These are phyloP conservation scores for Misgurnus anguillicaudatus DNA, from an alignment of 2,113 vertebrate species.

Conservation along the genomic window DNA sequence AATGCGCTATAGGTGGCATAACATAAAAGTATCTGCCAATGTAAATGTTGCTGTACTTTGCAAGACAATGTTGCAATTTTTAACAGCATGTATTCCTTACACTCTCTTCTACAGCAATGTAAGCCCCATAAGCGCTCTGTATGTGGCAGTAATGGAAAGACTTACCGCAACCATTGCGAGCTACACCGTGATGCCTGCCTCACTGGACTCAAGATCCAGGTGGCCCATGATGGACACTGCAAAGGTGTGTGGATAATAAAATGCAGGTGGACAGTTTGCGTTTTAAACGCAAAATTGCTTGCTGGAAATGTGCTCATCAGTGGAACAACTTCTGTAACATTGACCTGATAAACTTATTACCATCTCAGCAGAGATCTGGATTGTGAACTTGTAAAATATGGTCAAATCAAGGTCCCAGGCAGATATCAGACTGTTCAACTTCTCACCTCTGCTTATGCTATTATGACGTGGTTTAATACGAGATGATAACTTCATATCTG, in stretches of 20 bases:
- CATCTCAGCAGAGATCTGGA: constrained; percentile 23
- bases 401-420: background rate
- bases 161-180: constrained; percentile 97
- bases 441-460: background rate
- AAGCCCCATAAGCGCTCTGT: constrained; percentile 97
- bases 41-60: background rate
- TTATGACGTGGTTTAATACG: background rate
- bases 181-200: constrained; percentile 97
- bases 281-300: no score
- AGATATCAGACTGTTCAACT: constrained; percentile 6
- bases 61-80: background rate
- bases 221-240: constrained; percentile 93
- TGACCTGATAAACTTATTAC: constrained; percentile 5
- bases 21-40: no score
- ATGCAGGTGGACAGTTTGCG: no score
- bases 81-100: background rate
- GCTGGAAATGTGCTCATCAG: background rate
- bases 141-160: constrained; percentile 95
- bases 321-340: background rate
- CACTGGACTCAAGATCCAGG: constrained; percentile 96
- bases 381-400: background rate
- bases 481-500: background rate
- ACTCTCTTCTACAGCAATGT: constrained; percentile 80
- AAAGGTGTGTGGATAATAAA: constrained; percentile 76
- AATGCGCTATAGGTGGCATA: no score